phyloP scores from a whole-genome alignment of 2,113 vertebrate genomes.

The Bambusicola thoracicus region DNA sequence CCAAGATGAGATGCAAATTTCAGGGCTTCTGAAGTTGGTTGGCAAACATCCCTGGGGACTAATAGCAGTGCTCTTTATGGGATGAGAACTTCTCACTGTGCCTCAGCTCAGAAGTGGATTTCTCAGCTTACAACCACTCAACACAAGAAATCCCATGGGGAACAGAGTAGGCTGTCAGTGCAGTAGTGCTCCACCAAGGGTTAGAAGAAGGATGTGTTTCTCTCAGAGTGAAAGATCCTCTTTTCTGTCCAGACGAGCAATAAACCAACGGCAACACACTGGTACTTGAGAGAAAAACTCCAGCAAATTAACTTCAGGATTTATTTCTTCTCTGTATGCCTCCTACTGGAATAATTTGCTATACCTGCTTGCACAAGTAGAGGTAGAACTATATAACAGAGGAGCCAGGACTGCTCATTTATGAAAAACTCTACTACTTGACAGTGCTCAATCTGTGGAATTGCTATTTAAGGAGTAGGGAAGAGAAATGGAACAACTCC shows the following conservation, averaged over 20 bases:
- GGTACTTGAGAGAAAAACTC: background rate
- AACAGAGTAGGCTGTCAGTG: background rate
- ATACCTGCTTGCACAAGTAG: background rate
- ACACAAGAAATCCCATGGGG: background rate
- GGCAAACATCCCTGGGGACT: background rate
- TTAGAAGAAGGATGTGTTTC: background rate
- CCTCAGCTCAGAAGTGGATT: background rate
- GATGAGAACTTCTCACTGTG: background rate
- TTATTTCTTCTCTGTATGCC: background rate
- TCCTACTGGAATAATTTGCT: background rate
- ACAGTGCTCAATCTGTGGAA: background rate
- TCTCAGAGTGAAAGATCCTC: background rate
- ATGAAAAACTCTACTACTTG: background rate
- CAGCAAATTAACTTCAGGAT: background rate
- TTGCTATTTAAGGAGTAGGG: background rate
- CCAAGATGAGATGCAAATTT: background rate
- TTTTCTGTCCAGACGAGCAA: background rate
- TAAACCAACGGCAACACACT: background rate
- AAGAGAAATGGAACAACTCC: background rate
- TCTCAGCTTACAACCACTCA: background rate
- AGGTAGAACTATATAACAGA: background rate
- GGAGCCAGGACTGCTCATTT: background rate
- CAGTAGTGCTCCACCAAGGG: background rate
- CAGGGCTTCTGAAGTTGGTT: background rate
- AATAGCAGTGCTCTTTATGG: background rate